These are phyloP conservation scores for Sturmia bella DNA, from an alignment of 2,888 invertebrate genomes.

Conservation along the genomic window DNA sequence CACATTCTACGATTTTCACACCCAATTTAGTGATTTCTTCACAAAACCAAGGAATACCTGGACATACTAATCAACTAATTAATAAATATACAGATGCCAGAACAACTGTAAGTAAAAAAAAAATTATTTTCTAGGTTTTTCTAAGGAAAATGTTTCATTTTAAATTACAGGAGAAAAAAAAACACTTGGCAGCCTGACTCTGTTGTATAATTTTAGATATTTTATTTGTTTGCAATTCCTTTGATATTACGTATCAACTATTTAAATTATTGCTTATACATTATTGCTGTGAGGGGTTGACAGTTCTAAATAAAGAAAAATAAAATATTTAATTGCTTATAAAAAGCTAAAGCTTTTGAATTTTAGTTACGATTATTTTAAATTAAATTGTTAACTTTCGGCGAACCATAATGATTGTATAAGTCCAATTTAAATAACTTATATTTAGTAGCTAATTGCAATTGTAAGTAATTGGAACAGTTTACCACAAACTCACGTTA, in stretches of 20 bases:
- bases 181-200: slow-evolving; percentile 12
- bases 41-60: slow-evolving; percentile 31
- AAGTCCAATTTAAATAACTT: too few species aligned
- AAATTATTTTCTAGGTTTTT: slow-evolving; percentile 7
- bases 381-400: too few species aligned
- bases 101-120: slow-evolving; percentile 54
- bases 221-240: background rate
- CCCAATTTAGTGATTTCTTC: slow-evolving; percentile 46
- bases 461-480: too few species aligned
- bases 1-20: slow-evolving; percentile 10
- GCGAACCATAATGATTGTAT: too few species aligned
- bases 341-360: too few species aligned
- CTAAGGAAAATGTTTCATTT: background rate
- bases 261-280: background rate
- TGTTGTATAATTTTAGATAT: slow-evolving; percentile 31
- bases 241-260: slow-evolving; percentile 1
- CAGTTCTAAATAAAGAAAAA: too few species aligned
- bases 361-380: too few species aligned
- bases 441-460: too few species aligned
- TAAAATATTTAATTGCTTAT: too few species aligned
- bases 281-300: too few species aligned
- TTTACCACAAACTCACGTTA: too few species aligned
- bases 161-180: slow-evolving; percentile 10
- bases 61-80: slow-evolving; percentile 19
- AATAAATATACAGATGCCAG: slow-evolving; percentile 46